Percentiles rank a stretch among this genome's conserved stretches.
Evolutionary conservation across 2,888 invertebrate genomes (phyloP).

Genomic region (Lepidonotus clava): DNA sequence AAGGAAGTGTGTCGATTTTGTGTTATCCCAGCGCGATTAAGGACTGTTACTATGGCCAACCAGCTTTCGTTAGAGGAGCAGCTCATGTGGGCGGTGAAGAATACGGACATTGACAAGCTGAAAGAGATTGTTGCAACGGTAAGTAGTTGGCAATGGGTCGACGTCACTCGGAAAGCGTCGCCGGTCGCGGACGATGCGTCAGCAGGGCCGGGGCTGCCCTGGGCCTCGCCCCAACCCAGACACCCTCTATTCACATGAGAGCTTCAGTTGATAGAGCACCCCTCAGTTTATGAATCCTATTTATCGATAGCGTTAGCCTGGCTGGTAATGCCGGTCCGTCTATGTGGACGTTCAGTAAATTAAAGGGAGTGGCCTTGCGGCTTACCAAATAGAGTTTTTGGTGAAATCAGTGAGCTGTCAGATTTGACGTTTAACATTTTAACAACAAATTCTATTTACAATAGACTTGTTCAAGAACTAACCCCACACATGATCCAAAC

Average conservation of each 20-base stretch:
- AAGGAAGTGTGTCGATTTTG: conserved; percentile 8
- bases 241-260: neutral
- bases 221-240: neutral
- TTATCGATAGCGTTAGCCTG: no score
- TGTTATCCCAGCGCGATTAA: neutral
- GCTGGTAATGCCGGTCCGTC: no score
- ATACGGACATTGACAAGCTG: conserved; percentile 33
- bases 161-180: neutral
- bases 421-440: no score
- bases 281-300: no score
- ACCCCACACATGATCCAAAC: no score
- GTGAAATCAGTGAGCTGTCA: no score
- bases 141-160: neutral
- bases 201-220: neutral
- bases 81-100: conserved; percentile 39
- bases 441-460: no score
- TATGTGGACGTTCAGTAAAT: no score
- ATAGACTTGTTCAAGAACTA: no score
- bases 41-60: neutral
- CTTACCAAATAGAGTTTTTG: no score
- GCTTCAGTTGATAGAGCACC: no score
- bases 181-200: neutral
- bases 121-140: conserved; percentile 32
- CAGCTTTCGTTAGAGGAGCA: neutral
- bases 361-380: no score